Percentiles rank a stretch among this genome's conserved stretches.
Evolutionary conservation across 2,888 invertebrate species (phyloP).

Genomic region (Hyalella azteca): DNA sequence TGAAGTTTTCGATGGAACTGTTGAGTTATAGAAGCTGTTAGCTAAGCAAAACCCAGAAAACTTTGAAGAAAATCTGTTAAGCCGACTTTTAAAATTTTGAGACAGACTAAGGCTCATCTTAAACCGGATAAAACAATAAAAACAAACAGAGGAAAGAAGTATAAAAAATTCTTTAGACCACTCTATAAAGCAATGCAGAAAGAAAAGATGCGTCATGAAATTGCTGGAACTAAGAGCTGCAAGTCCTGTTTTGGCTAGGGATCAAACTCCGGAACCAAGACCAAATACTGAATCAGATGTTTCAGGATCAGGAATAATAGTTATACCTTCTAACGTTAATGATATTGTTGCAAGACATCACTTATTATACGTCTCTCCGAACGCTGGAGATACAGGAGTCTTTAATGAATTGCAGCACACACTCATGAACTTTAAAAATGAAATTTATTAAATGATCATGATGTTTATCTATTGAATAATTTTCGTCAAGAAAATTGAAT

Average conservation of each 20-base stretch:
- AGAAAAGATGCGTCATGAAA: not conserved
- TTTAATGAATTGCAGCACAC: no score
- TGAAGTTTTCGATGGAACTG: not conserved
- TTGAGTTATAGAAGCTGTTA: not conserved
- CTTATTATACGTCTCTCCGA: not conserved
- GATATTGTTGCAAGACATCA: not conserved
- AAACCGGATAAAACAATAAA: not conserved
- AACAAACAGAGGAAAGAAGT: not conserved
- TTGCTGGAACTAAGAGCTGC: not conserved
- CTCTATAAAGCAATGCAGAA: not conserved
- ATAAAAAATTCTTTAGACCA: not conserved
- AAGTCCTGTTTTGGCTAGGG: not conserved
- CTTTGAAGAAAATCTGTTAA: not conserved
- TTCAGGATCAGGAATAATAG: not conserved
- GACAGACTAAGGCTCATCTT: not conserved
- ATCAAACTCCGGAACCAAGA: not conserved
- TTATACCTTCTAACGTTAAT: not conserved
- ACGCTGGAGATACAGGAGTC: not conserved
- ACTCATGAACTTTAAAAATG: not conserved
- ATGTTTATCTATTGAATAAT: not conserved
- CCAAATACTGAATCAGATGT: not conserved
- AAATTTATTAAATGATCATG: not conserved
- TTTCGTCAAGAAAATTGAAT: not conserved
- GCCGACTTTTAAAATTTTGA: not conserved
- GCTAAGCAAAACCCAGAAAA: not conserved